Evolutionary conservation across 2,797 vertebrate genomes (phyloP), one percentile per base, ranked within the genome.

Genomic region (Natrix natrix): DNA sequence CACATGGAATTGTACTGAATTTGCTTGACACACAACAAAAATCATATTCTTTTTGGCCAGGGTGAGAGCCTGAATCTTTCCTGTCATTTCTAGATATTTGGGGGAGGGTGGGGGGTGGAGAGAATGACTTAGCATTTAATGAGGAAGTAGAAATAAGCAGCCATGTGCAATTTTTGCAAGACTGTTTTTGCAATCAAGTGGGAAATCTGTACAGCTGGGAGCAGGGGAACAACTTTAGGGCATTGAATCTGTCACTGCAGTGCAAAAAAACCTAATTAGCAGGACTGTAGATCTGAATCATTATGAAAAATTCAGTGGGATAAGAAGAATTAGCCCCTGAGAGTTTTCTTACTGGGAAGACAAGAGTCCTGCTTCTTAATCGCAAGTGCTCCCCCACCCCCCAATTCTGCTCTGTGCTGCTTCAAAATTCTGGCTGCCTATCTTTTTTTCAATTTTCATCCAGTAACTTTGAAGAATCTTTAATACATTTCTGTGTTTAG

Each of bases 151-250:
- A 87, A 60, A 86, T 48, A 37, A 88, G 87, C 37, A 89, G 88
- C 88, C 10, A 37, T 43, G 22, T 87, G 86, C 61, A 91, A 56
- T 52, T 92, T 43, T 86, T 92, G 54, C 86, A 88, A 66, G 66
- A 56, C 89, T 87, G 63, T 43, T 92, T 74, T 94, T 92, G 28
- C 92, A 94, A 89, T 92, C 59, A 74, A 91, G 20, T 54, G 54
- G n/a, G 20, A n/a, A 24, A 56, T 86, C 28, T 86, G 8, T 86
- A 11, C 6, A 55, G 12, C 55, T 57, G 22, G n/a, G 66, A 43
- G 54, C 54, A 37, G 12, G 32, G 13, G 20, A 56, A 28, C 17
- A 10, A 8, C n/a, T 26, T 26, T 86, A 54, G 24, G n/a, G 22
- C 43, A 1, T 56, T 63, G 32, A 43, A 48, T 56, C 32, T 66